Evolutionary conservation across 2,113 vertebrate species (phyloP).

Genomic region (Paraplagusia blochii): DNA sequence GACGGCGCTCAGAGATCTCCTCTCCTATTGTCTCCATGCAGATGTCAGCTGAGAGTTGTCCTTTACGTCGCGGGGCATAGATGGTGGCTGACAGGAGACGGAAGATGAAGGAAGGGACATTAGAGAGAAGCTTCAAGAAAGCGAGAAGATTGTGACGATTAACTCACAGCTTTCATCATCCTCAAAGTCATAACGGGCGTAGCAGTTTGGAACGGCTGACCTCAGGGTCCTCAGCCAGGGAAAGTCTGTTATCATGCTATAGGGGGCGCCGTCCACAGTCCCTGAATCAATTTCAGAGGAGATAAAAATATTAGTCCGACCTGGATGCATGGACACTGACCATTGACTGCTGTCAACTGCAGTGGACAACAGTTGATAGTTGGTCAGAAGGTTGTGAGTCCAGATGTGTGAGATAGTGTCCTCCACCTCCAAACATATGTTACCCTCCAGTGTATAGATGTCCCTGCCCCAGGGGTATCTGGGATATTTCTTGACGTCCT

Average conservation of each 20-base stretch:
- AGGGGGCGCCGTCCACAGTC: conserved; percentile 90
- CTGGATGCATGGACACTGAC: too few species aligned
- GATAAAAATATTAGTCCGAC: not conserved
- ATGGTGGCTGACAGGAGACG: conserved; percentile 82
- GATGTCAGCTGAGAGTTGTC: conserved; percentile 94
- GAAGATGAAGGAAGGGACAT: not conserved
- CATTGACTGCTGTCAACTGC: too few species aligned
- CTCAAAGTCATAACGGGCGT: conserved; percentile 95
- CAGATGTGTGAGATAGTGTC: not conserved
- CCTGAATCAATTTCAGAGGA: conserved; percentile 65
- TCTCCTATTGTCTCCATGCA: conserved; percentile 99
- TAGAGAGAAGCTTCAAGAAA: too few species aligned
- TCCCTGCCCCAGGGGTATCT: conserved; percentile 96
- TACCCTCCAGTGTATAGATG: conserved; percentile 96
- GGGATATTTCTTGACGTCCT: conserved; percentile 88
- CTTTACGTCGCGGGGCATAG: conserved; percentile 94
- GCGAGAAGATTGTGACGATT: not conserved
- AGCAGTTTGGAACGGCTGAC: conserved; percentile 92
- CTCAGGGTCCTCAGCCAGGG: conserved; percentile 93
- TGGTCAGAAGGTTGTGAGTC: too few species aligned
- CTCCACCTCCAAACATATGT: conserved; percentile 20
- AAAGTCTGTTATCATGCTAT: conserved; percentile 97
- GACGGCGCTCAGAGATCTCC: conserved; percentile 93
- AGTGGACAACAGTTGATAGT: too few species aligned
- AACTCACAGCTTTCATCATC: conserved; percentile 95